Evolutionary conservation across 2,888 invertebrate species (phyloP), one percentile per base, ranked within the genome.

Genomic region (Phalera bucephala): DNA sequence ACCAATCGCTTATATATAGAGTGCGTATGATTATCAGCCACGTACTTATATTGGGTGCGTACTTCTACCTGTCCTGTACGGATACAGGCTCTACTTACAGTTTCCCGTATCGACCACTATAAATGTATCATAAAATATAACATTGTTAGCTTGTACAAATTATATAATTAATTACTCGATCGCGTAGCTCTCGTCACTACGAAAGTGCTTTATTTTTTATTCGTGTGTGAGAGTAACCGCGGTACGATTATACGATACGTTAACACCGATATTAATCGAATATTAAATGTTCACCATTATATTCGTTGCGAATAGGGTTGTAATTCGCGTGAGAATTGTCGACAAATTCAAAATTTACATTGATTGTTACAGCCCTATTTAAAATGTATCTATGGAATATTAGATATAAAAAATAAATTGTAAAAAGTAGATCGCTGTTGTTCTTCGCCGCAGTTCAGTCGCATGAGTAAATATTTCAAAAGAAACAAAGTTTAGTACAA

Each of bases 151-250:
- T 72, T 77, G 75, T 80, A 78, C 75, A 80, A 80, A 80, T 71
- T 71, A 71, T 73, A 75, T 19, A 19, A 19, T 6, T 72, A 76
- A 71, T 76, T 78, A 77, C 70, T 67, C 58, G 73, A 71, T 67
- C 58, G 73, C 72, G 68, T 61, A 57, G 73, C 75, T 79, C 79
- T 77, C 74, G 61, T 67, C 60, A 67, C 64, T 67, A 68, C 54
- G 66, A n/a, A 77, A 79, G 76, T 76, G 79, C 75, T 76, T 80
- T 78, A 80, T 80, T 77, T 58, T 80, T 78, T 70, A 62, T 67
- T 59, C 38, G 53, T 53, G 56, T 58, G 62, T 70, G 76, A 73
- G 76, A 72, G 71, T 68, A 51, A 37, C 40, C 40, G 43, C 35
- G 47, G 50, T 38, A 42, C 35, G 8, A n/a, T 7, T 10, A 8